phyloP scores from a whole-genome alignment of 2,888 invertebrate species.

The Pecten maximus region DNA sequence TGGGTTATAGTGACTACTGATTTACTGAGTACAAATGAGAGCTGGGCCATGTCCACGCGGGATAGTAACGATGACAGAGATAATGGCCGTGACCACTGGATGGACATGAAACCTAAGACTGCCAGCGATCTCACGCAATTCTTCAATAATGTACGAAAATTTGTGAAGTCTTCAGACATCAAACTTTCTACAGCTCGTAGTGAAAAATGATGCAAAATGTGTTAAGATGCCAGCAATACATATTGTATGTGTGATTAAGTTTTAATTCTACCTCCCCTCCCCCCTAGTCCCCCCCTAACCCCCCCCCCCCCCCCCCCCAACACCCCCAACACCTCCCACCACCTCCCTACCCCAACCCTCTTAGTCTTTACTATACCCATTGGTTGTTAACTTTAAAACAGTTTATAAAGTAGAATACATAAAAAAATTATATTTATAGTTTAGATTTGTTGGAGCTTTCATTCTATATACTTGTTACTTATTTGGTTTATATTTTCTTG shows the following conservation, averaged over 20 bases:
- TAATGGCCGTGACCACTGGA: slow-evolving; percentile 63
- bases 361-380: no score
- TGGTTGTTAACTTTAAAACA: no score
- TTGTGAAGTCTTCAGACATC: not conserved
- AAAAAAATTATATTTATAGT: no score
- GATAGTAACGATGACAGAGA: slow-evolving; percentile 35
- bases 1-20: slow-evolving; percentile 53
- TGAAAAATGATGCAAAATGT: not conserved
- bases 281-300: no score
- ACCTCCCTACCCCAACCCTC: no score
- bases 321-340: no score
- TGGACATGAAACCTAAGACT: slow-evolving; percentile 55
- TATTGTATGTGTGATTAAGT: not conserved
- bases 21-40: slow-evolving; percentile 1
- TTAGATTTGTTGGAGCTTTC: no score
- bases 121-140: slow-evolving; percentile 59
- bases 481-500: no score
- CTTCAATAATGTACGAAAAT: slow-evolving; percentile 58
- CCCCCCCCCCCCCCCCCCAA: no score
- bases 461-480: no score
- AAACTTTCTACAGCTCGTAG: not conserved
- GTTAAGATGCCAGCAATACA: not conserved
- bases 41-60: slow-evolving; percentile 61
- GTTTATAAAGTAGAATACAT: no score
- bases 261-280: no score